Base-by-base conservation (phyloP, 2,888 invertebrate genomes). In the Latrodectus elegans region DNA sequence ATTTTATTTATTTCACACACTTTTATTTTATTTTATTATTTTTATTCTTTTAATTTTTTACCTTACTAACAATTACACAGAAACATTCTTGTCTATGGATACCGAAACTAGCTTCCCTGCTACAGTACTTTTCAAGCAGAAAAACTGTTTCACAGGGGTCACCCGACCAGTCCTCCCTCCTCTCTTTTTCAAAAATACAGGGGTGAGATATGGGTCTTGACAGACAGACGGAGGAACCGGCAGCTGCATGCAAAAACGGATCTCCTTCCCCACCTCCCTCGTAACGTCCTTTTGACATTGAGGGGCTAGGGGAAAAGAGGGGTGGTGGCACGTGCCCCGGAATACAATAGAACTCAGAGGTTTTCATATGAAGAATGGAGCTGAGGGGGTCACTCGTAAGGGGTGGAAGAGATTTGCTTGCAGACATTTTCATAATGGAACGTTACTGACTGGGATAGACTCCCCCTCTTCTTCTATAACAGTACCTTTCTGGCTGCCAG, bases 101-200 rank as follows among this genome's bases (percentile, higher is more conserved):
- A 38, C 60, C n/a, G 17, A 26, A 17, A 12, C 17, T 8, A 22
- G 67, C 81, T 74, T 80, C 51, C 8, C 79, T 65, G 55, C 64
- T 60, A 38, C 26, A 15, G 26, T 49, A 8, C 1, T 12, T 2
- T 17, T 15, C 49, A 12, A 8, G 60, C 70, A 60, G 75, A 26
- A 70, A 85, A 85, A 80, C 79, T 11, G 74, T 80, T 79, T 53
- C 79, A 64, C 85, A 80, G 85, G 79, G 85, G 85, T 75, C 74
- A 68, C 26, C 68, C 60, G 60, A 76, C 22, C 51, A 52, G 67
- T 51, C 17, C 49, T 17, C 14, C 52, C 70, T 14, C 70, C 70
- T 49, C 38, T 22, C 22, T n/a, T 26, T 65, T 9, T 38, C 55
- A 70, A 22, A 73, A 55, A 55, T 26, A 60, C 17, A 67, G 84